Evolutionary conservation across 2,113 vertebrate genomes (phyloP), one percentile per base, ranked within the genome.

Genomic region (Pungitius pungitius): DNA sequence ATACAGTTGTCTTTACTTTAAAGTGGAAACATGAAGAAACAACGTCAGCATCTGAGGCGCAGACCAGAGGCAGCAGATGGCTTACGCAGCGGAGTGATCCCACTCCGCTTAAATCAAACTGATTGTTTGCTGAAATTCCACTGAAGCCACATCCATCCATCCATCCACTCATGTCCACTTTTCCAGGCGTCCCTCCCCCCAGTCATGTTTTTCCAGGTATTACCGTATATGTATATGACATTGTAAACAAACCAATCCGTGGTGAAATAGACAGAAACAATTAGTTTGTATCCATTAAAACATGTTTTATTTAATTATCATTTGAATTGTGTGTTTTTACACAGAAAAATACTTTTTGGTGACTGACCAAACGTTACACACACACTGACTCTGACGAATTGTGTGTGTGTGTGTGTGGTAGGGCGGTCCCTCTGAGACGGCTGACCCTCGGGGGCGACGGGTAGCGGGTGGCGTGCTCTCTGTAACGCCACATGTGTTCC

Each of bases 401-500:
- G 30, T 30, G 39, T 70, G 6, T 40, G 8, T 73, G 5, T 57
- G 54, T 63, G 68, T 17, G 30, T 33, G 27, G 63, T 6, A 47
- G 65, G 76, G 52, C 74, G 75, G 59, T 77, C 73, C 58, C 30
- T 69, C 49, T 72, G 76, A 74, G 78, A 77, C 10, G 22, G 58
- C 59, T 27, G 67, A 80, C 75, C 73, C 52, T 12, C 14, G 1
- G 9, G 67, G 69, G 15, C 15, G 12, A 12, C 56, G 9, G n/a
- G 49, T 52, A 12, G 49, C 3, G 22, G 47, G 20, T 22, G 49
- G 15, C 43, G 1, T 18, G 43, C 15, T 15, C 6, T 47, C 22
- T 10, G 49, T 12, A 56, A 72, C 40, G 56, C 67, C 66, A 27
- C 45, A 24, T 56, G 70, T 4, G 8, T 72, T 71, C 70, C 24